Base-by-base conservation (phyloP, 2,888 invertebrate genomes). In the Nomada fucata region DNA sequence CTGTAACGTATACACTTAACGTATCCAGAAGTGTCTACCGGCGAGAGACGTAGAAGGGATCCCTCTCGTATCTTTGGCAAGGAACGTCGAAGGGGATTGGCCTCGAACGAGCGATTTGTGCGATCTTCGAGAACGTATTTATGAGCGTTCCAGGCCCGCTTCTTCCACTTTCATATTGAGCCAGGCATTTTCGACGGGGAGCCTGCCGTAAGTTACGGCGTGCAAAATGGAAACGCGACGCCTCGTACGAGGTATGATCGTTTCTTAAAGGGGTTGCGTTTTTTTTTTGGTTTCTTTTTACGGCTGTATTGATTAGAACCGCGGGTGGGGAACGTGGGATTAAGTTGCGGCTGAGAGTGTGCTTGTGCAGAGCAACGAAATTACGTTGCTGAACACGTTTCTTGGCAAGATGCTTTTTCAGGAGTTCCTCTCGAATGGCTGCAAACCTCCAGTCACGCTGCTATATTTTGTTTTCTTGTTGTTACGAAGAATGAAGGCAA, bases 91-190 rank as follows among this genome's bases (percentile, higher is more conserved):
- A 87, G 86, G 86, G 87, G 88, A 90, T 91, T 89, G 90, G 87
- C 85, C 77, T 86, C 80, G 76, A 83, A 88, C 89, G 90, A 90
- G 89, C 90, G 92, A 92, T 92, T 92, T 91, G 91, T 90, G 90
- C 90, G 89, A 89, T 88, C 90, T 89, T 89, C 88, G 86, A 86
- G 87, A 88, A 89, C 88, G 89, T 92, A 92, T 93, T 92, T 92
- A 92, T 90, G 91, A 90, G 87, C 86, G 84, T 87, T 88, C 80
- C 84, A 77, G 71, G 67, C 76, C 69, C 85, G 80, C 84, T 80
- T 79, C 57, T 65, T 79, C 79, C 84, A 86, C 84, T 88, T 79
- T 87, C 76, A 86, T 87, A 86, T 86, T 76, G 82, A 83, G 55
- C 59, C 79, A 55, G 55, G 73, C 74, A 59, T 75, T 84, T 77